Percentiles rank a stretch among this genome's conserved stretches.
Evolutionary conservation across 2,888 invertebrate genomes (phyloP).

Genomic region (Microctonus brassicae): DNA sequence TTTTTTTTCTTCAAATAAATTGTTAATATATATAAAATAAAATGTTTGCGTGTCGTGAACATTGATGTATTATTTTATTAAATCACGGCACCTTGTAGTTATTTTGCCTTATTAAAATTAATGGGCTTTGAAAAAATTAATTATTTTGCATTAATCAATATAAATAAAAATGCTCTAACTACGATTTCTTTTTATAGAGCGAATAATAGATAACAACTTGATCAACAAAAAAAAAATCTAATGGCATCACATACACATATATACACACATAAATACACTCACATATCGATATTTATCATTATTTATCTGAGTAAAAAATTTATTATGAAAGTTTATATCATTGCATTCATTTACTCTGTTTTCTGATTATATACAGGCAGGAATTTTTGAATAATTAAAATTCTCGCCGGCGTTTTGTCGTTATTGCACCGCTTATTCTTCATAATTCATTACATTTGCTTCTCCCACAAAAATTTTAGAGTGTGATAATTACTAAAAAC

Average conservation of each 20-base stretch:
- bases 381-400: not conserved
- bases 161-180: not conserved
- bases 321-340: constrained; percentile 18
- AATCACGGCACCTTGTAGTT: not conserved
- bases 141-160: not conserved
- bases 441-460: not conserved
- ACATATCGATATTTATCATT: constrained; percentile 37
- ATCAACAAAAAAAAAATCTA: not conserved
- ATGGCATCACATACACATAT: not conserved
- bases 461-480: not conserved
- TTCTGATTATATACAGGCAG: not conserved
- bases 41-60: not conserved
- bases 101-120: not conserved
- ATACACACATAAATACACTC: constrained; percentile 15
- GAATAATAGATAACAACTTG: not conserved
- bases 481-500: not conserved
- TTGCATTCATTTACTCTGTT: constrained; percentile 23
- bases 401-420: not conserved
- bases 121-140: not conserved
- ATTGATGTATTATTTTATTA: constrained; percentile 6
- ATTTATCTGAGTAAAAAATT: constrained; percentile 20
- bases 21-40: not conserved
- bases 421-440: not conserved
- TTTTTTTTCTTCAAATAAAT: not conserved
- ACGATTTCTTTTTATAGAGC: not conserved